Conservation (phyloP, 1,140 invertebrate genomes). For the Chrysopa pallens region DNA sequence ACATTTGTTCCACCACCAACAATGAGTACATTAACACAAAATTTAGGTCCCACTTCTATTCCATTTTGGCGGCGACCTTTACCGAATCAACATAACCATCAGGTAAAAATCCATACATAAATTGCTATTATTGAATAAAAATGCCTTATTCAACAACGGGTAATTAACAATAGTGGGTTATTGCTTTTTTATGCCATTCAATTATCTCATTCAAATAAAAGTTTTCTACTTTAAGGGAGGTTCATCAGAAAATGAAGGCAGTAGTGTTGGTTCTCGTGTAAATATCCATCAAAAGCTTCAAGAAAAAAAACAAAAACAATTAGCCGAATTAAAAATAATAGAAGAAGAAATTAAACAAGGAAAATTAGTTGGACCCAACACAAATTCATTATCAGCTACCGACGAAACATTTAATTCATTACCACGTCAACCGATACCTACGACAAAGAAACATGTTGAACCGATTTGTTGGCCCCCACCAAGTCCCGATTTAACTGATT, state of each 20-base stretch:
- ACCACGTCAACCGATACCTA: slow-evolving; percentile 34
- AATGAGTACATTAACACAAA: slow-evolving; percentile 11
- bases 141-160: too few relatives aligned
- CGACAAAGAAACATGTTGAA: slow-evolving; percentile 34
- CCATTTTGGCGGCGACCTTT: slow-evolving; percentile 68
- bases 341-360: slow-evolving; percentile 77
- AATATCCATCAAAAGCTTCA: slow-evolving; percentile 76
- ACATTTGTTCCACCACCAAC: slow-evolving; percentile 64
- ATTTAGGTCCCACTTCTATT: slow-evolving; percentile 24
- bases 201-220: slow-evolving; percentile 2
- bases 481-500: slow-evolving; percentile 8
- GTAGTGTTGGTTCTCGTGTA: slow-evolving; percentile 51
- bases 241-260: slow-evolving; percentile 52
- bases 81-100: slow-evolving; percentile 27
- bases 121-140: too few relatives aligned
- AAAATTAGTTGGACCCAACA: slow-evolving; percentile 33
- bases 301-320: slow-evolving; percentile 75
- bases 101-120: slow-evolving; percentile 7
- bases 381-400: slow-evolving; percentile 25
- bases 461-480: slow-evolving; percentile 18
- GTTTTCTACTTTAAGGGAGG: slow-evolving; percentile 27
- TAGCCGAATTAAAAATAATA: slow-evolving; percentile 60
- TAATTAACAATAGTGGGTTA: too few relatives aligned
- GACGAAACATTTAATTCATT: slow-evolving; percentile 20
- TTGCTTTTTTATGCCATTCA: too few relatives aligned